phyloP scores from a whole-genome alignment of 2,113 vertebrate genomes.

The Murina feae region DNA sequence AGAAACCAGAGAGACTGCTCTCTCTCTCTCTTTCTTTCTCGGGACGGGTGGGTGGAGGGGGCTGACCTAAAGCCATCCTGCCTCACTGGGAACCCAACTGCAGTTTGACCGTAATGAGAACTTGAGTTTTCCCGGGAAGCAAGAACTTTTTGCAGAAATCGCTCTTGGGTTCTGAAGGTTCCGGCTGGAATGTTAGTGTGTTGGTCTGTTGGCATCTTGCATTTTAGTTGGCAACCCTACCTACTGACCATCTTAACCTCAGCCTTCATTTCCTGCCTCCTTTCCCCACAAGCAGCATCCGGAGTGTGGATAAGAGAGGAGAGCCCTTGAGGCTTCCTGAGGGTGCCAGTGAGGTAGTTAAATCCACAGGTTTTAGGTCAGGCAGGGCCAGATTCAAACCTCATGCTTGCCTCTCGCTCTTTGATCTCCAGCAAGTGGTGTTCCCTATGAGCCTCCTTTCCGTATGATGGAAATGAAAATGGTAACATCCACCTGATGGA shows the following conservation, averaged over 20 bases:
- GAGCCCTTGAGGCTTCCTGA: background rate
- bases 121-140: background rate
- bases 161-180: background rate
- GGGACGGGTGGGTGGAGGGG: background rate
- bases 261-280: background rate
- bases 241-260: background rate
- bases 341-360: background rate
- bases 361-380: background rate
- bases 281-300: background rate
- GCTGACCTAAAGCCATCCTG: background rate
- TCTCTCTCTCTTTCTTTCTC: background rate
- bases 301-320: background rate
- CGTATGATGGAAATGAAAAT: background rate
- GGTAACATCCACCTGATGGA: background rate
- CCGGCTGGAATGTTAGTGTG: background rate
- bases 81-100: background rate
- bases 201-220: background rate
- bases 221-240: background rate
- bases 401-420: background rate
- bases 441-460: background rate
- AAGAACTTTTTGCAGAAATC: background rate
- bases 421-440: background rate
- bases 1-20: background rate
- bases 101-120: background rate
- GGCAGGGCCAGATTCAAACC: background rate